Conservation (phyloP, 2,113 vertebrate genomes). For the Barbus barbus region DNA sequence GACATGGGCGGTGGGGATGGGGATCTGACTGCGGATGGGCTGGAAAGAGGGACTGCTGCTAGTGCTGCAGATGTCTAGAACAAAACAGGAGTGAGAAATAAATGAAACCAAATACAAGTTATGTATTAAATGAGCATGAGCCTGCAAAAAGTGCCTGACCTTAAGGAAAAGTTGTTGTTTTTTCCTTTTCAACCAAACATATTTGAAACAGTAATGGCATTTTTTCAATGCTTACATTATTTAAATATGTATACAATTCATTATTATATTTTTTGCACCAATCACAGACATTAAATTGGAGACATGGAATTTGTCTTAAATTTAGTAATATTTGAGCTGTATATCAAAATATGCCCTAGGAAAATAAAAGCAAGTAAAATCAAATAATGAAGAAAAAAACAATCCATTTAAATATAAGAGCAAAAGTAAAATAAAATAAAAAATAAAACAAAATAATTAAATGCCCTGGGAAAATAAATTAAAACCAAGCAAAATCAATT, state of each 20-base stretch:
- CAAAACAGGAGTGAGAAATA: neutral
- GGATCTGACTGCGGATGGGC: conserved; percentile 89
- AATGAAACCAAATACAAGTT: neutral
- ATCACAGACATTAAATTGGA: neutral
- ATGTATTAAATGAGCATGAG: neutral
- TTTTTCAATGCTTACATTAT: too few relatives aligned
- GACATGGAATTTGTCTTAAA: neutral
- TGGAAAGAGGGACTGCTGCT: conserved; percentile 88
- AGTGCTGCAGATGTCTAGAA: conserved; percentile 84
- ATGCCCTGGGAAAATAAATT: too few relatives aligned
- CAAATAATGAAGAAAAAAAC: too few relatives aligned
- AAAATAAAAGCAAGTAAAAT: neutral
- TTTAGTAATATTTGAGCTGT: neutral
- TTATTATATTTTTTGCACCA: neutral
- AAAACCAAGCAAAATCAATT: too few relatives aligned
- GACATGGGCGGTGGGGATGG: conserved; percentile 97
- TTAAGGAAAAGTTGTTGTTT: neutral
- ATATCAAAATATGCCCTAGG: neutral
- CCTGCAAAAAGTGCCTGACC: neutral
- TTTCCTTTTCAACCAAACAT: neutral
- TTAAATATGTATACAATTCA: too few relatives aligned
- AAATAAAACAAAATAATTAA: too few relatives aligned
- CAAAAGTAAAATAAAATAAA: too few relatives aligned
- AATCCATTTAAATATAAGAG: too few relatives aligned
- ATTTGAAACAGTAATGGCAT: neutral